These are phyloP conservation scores for Champsocephalus gunnari DNA, from an alignment of 2,797 vertebrate genomes.

Conservation along the genomic window DNA sequence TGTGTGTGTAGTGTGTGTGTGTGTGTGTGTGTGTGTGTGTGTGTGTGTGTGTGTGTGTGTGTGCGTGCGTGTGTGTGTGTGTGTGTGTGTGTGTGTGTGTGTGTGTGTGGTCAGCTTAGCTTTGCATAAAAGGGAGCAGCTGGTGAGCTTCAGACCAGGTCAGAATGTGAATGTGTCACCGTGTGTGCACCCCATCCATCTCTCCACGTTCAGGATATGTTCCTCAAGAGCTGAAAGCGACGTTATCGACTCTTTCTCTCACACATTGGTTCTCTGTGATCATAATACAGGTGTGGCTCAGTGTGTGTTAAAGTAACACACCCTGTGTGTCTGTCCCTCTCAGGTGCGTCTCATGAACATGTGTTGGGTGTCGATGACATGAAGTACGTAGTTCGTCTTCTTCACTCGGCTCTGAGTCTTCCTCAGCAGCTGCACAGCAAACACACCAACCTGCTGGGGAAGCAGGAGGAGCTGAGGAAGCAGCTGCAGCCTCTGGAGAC, in stretches of 20 bases:
- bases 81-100: no score
- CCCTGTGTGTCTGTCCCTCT: background rate
- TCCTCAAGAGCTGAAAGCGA: no score
- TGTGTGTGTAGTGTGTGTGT: no score
- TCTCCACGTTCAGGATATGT: no score
- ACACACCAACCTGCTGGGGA: slow-evolving; percentile 40
- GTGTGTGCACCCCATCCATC: no score
- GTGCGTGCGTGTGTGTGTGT: no score
- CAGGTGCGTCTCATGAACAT: slow-evolving; percentile 59
- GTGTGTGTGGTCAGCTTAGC: background rate
- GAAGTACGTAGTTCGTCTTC: slow-evolving; percentile 60
- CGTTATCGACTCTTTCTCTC: no score
- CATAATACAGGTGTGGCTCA: no score
- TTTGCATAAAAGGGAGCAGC: background rate
- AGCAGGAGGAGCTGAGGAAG: slow-evolving; percentile 12
- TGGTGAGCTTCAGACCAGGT: background rate
- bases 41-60: no score
- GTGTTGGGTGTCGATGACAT: slow-evolving; percentile 47
- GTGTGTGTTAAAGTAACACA: background rate
- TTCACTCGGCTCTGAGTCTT: slow-evolving; percentile 48
- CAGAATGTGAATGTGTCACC: no score
- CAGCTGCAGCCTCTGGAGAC: slow-evolving; percentile 57
- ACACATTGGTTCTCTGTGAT: no score
- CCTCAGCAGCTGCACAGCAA: slow-evolving; percentile 39
- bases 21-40: no score